Evolutionary conservation across 2,797 vertebrate genomes (phyloP).

Genomic region (Gadopsis bispinosus): DNA sequence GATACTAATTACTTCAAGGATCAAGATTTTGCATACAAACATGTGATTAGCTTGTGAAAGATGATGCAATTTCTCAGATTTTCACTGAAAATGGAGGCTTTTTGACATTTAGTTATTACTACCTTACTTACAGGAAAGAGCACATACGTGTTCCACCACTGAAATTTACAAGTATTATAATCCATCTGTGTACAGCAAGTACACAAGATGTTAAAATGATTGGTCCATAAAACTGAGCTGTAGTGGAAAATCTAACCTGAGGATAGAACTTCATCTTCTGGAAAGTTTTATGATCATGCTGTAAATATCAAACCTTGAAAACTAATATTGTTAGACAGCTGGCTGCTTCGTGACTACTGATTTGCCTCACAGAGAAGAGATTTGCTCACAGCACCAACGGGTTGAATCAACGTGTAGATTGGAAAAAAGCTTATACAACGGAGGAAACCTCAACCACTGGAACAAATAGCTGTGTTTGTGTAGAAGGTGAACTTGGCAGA

Average conservation of each 20-base stretch:
- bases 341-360: slow-evolving; percentile 16
- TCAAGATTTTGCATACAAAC: background rate
- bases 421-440: background rate
- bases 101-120: background rate
- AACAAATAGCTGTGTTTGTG: slow-evolving; percentile 28
- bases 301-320: slow-evolving; percentile 38
- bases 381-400: background rate
- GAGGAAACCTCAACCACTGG: background rate
- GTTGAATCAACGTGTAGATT: slow-evolving; percentile 15
- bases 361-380: slow-evolving; percentile 22
- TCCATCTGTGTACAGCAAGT: background rate
- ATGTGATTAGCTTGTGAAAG: background rate
- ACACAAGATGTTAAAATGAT: slow-evolving; percentile 8
- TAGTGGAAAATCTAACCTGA: slow-evolving; percentile 30
- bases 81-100: background rate
- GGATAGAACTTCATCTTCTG: slow-evolving; percentile 30
- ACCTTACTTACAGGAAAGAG: background rate
- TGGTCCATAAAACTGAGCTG: slow-evolving; percentile 23
- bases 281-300: slow-evolving; percentile 28
- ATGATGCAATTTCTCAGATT: no score
- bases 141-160: background rate
- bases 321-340: slow-evolving; percentile 20
- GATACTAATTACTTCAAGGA: background rate
- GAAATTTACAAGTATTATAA: slow-evolving; percentile 4
- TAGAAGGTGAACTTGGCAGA: slow-evolving; percentile 23